phyloP scores from a whole-genome alignment of 2,113 vertebrate species.

The Eulacestoma nigropectus region DNA sequence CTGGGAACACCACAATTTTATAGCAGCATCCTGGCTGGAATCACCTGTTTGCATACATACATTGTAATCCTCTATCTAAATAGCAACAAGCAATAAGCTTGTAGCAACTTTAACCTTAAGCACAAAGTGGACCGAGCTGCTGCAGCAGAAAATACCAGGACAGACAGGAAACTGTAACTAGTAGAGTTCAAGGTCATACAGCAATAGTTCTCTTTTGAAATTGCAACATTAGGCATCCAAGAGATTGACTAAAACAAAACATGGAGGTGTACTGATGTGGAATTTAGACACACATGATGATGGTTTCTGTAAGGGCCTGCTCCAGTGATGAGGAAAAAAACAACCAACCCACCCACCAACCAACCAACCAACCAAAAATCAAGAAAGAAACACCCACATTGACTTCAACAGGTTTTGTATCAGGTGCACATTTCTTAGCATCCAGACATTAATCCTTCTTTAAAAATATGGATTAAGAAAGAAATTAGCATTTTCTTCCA shows the following conservation, averaged over 20 bases:
- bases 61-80: neutral
- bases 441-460: neutral
- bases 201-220: neutral
- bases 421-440: neutral
- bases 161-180: neutral
- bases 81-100: neutral
- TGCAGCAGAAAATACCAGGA: neutral
- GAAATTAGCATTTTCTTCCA: neutral
- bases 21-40: neutral
- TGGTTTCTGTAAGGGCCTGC: neutral
- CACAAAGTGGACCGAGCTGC: neutral
- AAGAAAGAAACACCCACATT: neutral
- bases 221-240: neutral
- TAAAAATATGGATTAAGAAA: neutral
- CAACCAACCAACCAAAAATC: neutral
- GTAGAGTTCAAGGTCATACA: neutral
- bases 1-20: neutral
- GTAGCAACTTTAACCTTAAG: neutral
- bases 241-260: neutral
- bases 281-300: neutral
- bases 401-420: neutral
- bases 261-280: neutral
- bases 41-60: neutral
- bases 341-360: neutral
- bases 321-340: neutral